Base-by-base conservation (phyloP, 2,113 vertebrate genomes). In the Cygnus atratus region DNA sequence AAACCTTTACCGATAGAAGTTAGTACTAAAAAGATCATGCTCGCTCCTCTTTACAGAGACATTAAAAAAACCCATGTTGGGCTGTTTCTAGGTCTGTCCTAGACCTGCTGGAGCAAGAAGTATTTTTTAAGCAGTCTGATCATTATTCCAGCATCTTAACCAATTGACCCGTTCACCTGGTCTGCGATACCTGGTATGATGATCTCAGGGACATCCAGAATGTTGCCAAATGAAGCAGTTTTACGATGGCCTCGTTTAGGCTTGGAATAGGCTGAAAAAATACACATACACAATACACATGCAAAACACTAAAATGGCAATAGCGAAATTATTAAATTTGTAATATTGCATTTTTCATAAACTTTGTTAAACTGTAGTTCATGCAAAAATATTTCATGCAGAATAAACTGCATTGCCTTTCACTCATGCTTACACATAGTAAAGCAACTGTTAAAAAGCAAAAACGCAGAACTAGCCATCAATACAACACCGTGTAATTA, bases 121-220 rank as follows among this genome's bases (percentile, higher is more conserved):
- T 98, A 98, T 97, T 97, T 92, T 92, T 96, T 29, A 96, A 96
- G 95, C 94, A 97, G 96, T 96, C 93, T 97, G 96, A 97, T 98
- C 96, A 97, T 98, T 97, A 97, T 96, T 97, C 94, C 33, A 33
- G 96, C 95, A 97, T 95, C 95, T 96, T 92, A 97, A 97, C 80
- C 96, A 97, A 97, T 3, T 90, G 97, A 98, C 96, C 97, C 97
- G 92, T 93, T 97, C 95, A 97, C 94, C 94, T 97, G 96, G 97
- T 96, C 98, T 97, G 96, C 96, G 98, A 98, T 99, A 99, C 99
- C 99, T 99, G 99, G 98, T 98, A 99, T 98, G 99, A 99, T 98
- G 99, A 99, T 99, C 99, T 99, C 99, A 98, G 99, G 99, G 98
- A 99, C 98, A 98, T 99, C 99, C 99, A 99, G 99, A 99, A 99